phyloP scores from a whole-genome alignment of 2,113 vertebrate species.

The Anguilla japonica region DNA sequence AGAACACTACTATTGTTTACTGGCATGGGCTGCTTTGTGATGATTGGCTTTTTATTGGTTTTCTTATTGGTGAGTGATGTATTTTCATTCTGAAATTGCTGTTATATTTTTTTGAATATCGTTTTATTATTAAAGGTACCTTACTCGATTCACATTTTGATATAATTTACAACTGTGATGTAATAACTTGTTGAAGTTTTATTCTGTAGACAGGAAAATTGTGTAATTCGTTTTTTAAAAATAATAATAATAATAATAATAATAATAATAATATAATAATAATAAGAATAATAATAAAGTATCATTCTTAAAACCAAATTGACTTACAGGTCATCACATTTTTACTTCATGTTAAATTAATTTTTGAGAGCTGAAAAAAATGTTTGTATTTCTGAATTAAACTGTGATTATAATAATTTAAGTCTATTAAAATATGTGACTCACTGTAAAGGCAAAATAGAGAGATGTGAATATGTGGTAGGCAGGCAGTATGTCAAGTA shows the following conservation, averaged over 20 bases:
- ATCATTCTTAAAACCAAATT: not conserved
- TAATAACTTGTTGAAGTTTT: not conserved
- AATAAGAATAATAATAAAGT: not conserved
- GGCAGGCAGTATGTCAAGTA: conserved; percentile 55
- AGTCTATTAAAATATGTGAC: conserved; percentile 27
- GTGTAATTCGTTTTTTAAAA: not conserved
- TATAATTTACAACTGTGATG: not conserved
- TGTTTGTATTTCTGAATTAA: not conserved
- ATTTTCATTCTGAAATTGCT: not conserved
- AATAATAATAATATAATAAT: not conserved
- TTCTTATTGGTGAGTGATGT: not conserved
- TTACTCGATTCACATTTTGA: not conserved
- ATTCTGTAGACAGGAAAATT: not conserved
- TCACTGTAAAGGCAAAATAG: conserved; percentile 56
- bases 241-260: not conserved
- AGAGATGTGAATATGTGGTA: conserved; percentile 51
- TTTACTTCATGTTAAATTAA: not conserved
- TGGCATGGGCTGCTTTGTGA: not conserved
- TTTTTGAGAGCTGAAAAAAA: not conserved
- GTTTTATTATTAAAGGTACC: not conserved
- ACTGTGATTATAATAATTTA: not conserved
- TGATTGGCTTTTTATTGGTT: not conserved
- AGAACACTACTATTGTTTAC: not conserved
- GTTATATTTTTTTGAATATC: not conserved
- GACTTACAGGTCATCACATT: not conserved